A percentile compares a stretch with the other conserved stretches of the same genome.
Conservation (phyloP, 2,113 vertebrate genomes). For the Argyrosomus japonicus region DNA sequence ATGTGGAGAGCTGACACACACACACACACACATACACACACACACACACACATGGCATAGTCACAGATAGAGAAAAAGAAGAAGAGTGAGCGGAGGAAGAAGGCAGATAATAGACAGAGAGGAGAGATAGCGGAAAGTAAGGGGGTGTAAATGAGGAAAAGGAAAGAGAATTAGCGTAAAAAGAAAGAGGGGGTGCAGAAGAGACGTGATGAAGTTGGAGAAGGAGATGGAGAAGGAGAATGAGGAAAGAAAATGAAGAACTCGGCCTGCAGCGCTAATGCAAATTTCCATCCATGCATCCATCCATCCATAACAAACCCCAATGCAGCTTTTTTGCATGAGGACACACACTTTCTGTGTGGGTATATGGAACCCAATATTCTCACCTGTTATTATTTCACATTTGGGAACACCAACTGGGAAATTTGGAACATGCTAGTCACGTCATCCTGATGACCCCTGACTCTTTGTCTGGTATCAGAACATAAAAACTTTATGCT, state of each 20-base stretch:
- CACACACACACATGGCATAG: background rate
- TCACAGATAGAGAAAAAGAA: background rate
- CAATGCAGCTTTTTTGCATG: background rate
- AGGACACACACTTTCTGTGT: background rate
- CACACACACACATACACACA: slow-evolving; percentile 13
- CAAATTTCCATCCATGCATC: background rate
- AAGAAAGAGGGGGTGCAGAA: background rate
- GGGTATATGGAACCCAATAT: background rate
- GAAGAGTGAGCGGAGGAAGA: too few species aligned
- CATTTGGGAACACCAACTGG: too few species aligned
- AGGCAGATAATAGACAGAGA: background rate
- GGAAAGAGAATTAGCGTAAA: background rate
- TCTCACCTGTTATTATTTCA: background rate
- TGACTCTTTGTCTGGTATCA: background rate
- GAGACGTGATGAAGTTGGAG: background rate
- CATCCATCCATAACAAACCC: background rate
- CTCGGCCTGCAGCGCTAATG: background rate
- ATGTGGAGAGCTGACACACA: slow-evolving; percentile 37
- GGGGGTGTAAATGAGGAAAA: background rate
- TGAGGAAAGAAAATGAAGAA: background rate
- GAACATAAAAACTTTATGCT: background rate
- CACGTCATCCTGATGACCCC: background rate
- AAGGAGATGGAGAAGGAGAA: background rate
- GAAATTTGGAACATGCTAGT: background rate
- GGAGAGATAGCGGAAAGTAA: background rate